Conservation (phyloP, 2,113 vertebrate species). For the Podiceps cristatus region DNA sequence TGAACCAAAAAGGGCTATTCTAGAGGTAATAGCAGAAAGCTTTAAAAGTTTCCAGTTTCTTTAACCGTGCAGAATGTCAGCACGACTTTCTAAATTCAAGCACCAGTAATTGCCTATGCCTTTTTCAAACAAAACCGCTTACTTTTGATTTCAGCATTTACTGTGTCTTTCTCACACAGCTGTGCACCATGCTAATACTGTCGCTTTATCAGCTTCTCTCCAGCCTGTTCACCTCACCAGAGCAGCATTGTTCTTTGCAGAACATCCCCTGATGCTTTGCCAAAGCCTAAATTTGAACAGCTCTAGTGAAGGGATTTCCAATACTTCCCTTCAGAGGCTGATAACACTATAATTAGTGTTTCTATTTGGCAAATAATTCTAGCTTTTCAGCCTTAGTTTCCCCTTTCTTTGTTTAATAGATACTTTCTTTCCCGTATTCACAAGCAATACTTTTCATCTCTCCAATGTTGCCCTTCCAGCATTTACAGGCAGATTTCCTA, state of each 20-base stretch:
- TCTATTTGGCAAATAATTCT: conserved; percentile 32
- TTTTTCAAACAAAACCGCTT: conserved; percentile 8
- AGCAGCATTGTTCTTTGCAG: conserved; percentile 38
- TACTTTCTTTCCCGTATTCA: not conserved
- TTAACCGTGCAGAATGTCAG: not conserved
- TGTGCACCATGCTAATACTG: not conserved
- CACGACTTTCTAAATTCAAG: not conserved
- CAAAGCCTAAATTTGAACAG: conserved; percentile 40
- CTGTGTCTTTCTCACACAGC: not conserved
- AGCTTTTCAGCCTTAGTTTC: conserved; percentile 2
- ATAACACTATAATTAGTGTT: conserved; percentile 54
- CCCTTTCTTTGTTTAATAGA: conserved; percentile 17
- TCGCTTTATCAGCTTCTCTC: conserved; percentile 42
- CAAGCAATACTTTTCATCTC: not conserved
- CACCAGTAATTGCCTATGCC: not conserved
- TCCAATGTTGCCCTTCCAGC: not conserved
- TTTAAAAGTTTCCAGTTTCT: not conserved
- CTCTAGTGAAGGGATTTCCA: conserved; percentile 36
- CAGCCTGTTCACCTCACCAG: conserved; percentile 51
- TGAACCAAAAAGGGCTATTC: not conserved
- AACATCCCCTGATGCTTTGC: conserved; percentile 6
- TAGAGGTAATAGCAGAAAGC: not conserved
- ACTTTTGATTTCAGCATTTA: conserved; percentile 5
- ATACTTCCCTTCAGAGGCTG: conserved; percentile 5
- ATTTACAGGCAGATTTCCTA: not conserved